Evolutionary conservation across 2,113 vertebrate species (phyloP).

Genomic region (Micronycteris hirsuta): DNA sequence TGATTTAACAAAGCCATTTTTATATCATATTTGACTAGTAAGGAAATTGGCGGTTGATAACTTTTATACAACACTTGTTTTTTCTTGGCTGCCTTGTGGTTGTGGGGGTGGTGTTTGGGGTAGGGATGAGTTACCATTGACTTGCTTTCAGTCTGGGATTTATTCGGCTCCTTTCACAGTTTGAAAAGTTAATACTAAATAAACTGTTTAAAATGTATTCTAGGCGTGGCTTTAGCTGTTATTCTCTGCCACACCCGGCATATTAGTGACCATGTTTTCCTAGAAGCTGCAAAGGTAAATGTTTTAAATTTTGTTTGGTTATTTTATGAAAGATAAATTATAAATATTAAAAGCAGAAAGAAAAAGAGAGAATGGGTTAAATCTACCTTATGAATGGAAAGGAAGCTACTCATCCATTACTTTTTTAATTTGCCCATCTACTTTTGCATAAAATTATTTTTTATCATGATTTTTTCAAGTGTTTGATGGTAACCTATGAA

Average conservation of each 20-base stretch:
- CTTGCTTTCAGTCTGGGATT: neutral
- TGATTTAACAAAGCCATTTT: neutral
- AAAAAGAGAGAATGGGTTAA: neutral
- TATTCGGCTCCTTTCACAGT: neutral
- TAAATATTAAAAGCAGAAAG: slow-evolving; percentile 29
- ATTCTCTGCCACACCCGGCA: slow-evolving; percentile 94
- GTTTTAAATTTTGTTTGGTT: slow-evolving; percentile 40
- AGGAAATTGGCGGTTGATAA: neutral
- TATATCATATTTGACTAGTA: neutral
- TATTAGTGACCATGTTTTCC: slow-evolving; percentile 94
- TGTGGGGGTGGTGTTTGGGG: neutral
- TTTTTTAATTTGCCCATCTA: neutral
- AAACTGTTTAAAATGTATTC: slow-evolving; percentile 16
- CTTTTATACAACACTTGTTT: neutral
- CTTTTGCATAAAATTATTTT: neutral
- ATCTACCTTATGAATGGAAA: slow-evolving; percentile 6
- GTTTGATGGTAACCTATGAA: neutral
- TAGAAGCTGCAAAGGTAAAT: slow-evolving; percentile 96
- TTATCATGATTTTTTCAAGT: neutral
- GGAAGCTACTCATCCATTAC: neutral
- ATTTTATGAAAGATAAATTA: neutral
- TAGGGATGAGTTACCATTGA: neutral
- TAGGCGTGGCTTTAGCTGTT: slow-evolving; percentile 95
- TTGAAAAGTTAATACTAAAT: neutral
- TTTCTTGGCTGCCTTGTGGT: neutral